phyloP scores from a whole-genome alignment of 2,888 invertebrate genomes.

The Microdon myrmicae region DNA sequence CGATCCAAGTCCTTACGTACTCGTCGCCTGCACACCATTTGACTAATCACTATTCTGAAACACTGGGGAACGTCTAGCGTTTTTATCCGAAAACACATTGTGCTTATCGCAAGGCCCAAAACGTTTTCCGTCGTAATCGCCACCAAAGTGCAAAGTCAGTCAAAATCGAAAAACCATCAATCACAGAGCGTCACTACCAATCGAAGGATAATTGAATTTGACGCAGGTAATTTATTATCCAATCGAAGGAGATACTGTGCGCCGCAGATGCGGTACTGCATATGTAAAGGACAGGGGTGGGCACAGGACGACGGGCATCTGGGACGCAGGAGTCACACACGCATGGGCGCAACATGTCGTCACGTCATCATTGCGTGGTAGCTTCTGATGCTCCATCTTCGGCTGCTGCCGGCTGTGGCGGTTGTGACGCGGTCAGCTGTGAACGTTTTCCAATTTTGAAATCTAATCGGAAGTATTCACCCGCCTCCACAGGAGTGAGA shows the following conservation, averaged over 20 bases:
- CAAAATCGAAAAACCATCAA: conserved; percentile 29
- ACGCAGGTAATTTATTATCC: conserved; percentile 47
- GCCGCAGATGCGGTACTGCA: conserved; percentile 13
- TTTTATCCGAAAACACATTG: not conserved
- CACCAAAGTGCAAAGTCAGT: conserved; percentile 39
- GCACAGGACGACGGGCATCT: conserved; percentile 10
- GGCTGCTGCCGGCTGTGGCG: too few relatives aligned
- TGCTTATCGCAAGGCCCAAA: conserved; percentile 16
- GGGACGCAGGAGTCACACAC: conserved; percentile 6
- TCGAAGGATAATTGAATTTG: conserved; percentile 47
- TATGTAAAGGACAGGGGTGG: not conserved
- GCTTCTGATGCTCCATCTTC: conserved; percentile 17
- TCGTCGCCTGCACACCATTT: conserved; percentile 1
- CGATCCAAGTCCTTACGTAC: not conserved
- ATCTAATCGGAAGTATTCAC: conserved; percentile 51
- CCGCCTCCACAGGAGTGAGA: conserved; percentile 41
- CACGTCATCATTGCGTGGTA: conserved; percentile 39
- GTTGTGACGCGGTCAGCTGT: conserved; percentile 28
- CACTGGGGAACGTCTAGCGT: not conserved
- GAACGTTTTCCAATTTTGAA: conserved; percentile 47
- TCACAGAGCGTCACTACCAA: conserved; percentile 37
- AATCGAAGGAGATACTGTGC: conserved; percentile 32
- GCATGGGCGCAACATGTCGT: conserved; percentile 36
- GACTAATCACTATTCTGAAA: not conserved
- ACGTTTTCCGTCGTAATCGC: conserved; percentile 34